These are phyloP conservation scores for Scaptomyza reducta DNA, from an alignment of 2,888 invertebrate genomes.

Conservation along the genomic window DNA sequence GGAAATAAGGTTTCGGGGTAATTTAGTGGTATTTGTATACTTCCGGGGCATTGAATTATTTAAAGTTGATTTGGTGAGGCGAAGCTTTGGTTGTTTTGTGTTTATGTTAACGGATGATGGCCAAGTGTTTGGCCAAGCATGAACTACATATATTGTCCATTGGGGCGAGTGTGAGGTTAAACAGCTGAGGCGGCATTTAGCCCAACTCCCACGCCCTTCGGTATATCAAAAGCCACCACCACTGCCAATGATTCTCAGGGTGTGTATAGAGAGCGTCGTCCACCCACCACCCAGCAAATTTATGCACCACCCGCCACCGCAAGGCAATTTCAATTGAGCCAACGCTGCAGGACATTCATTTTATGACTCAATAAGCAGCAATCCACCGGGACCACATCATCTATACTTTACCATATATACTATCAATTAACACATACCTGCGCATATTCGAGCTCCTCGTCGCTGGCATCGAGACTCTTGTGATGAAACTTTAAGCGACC, in stretches of 20 bases:
- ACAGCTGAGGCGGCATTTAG: slow-evolving; percentile 57
- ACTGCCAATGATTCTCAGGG: not conserved
- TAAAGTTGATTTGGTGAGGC: slow-evolving; percentile 64
- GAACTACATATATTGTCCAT: slow-evolving; percentile 54
- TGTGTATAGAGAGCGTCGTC: slow-evolving; percentile 4
- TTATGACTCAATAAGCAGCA: slow-evolving; percentile 67
- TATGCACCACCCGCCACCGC: slow-evolving; percentile 53
- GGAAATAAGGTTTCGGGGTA: slow-evolving; percentile 3
- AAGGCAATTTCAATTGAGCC: slow-evolving; percentile 75
- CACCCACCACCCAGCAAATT: slow-evolving; percentile 1
- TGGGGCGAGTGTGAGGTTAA: slow-evolving; percentile 57
- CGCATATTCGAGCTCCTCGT: slow-evolving; percentile 86
- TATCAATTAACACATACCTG: slow-evolving; percentile 83
- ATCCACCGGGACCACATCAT: not conserved
- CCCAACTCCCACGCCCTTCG: slow-evolving; percentile 20
- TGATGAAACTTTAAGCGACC: slow-evolving; percentile 81
- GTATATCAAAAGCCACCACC: slow-evolving; percentile 58
- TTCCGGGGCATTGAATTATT: slow-evolving; percentile 66
- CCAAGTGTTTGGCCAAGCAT: slow-evolving; percentile 66
- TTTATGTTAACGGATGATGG: slow-evolving; percentile 16
- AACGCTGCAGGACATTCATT: slow-evolving; percentile 64
- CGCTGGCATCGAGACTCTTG: slow-evolving; percentile 84
- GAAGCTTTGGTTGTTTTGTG: slow-evolving; percentile 30
- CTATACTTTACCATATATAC: not conserved
- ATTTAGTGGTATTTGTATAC: slow-evolving; percentile 7